Conservation (phyloP, 2,113 vertebrate genomes). For the Pseudopodoces humilis region DNA sequence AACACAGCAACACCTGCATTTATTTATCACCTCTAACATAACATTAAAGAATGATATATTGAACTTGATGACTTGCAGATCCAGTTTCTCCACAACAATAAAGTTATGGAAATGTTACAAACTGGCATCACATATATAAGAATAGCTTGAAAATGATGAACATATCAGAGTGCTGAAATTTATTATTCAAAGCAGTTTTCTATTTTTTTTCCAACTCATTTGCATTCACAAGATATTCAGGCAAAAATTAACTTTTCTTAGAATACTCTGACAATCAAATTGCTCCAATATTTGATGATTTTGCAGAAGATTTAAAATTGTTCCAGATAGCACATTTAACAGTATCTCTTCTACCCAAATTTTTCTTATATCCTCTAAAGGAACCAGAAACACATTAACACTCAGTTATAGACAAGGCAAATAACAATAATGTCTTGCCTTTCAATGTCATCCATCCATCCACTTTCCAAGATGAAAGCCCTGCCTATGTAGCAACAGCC, state of each 20-base stretch:
- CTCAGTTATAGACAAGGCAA: not conserved
- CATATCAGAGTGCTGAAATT: not conserved
- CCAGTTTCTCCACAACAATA: not conserved
- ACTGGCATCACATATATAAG: not conserved
- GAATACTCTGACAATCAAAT: not conserved
- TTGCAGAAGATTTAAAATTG: not conserved
- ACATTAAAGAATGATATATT: not conserved
- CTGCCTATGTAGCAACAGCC: not conserved
- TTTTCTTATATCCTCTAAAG: not conserved
- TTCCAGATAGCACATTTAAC: not conserved
- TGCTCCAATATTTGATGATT: not conserved
- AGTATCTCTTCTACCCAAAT: not conserved
- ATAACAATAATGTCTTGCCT: not conserved
- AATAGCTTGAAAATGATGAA: not conserved
- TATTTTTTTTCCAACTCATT: conserved; percentile 3
- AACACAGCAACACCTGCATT: not conserved
- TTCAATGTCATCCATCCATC: not conserved
- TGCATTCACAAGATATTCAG: not conserved
- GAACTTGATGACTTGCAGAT: not conserved
- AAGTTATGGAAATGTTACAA: not conserved
- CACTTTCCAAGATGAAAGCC: not conserved
- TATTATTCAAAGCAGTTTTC: not conserved
- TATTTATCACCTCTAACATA: not conserved
- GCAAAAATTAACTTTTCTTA: not conserved
- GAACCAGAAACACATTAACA: not conserved